These are phyloP conservation scores for Polyploca ridens DNA, from an alignment of 2,888 invertebrate species.

Conservation along the genomic window DNA sequence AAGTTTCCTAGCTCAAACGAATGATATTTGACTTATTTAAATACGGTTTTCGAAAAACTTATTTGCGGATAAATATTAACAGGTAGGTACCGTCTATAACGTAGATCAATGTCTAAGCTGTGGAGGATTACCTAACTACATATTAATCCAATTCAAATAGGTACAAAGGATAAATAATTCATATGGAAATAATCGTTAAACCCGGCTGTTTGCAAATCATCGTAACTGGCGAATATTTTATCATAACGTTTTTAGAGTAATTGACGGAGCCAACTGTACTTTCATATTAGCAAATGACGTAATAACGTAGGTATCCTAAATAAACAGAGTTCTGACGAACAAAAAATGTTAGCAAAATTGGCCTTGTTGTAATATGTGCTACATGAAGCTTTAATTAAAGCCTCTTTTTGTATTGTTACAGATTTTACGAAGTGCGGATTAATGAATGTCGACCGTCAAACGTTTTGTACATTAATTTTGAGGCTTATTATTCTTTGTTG, in stretches of 20 bases:
- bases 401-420: conserved; percentile 2
- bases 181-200: too few species aligned
- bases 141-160: too few species aligned
- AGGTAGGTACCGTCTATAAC: too few species aligned
- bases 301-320: conserved; percentile 18
- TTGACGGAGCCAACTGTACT: not conserved
- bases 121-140: too few species aligned
- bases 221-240: not conserved
- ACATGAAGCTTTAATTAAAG: not conserved
- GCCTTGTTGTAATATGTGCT: not conserved
- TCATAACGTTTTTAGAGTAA: not conserved
- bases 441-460: not conserved
- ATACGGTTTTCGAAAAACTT: too few species aligned
- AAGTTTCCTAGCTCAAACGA: too few species aligned
- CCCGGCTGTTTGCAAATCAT: too few species aligned
- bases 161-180: too few species aligned
- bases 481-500: not conserved
- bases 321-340: conserved; percentile 14
- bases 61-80: too few species aligned
- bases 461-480: not conserved
- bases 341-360: conserved; percentile 8
- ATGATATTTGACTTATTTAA: too few species aligned
- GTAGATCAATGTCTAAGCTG: too few species aligned
- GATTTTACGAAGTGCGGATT: not conserved
- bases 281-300: not conserved